Percentiles rank a stretch among this genome's conserved stretches.
Evolutionary conservation across 1,140 invertebrate genomes (phyloP).

Genomic region (Trichonephila clavipes): DNA sequence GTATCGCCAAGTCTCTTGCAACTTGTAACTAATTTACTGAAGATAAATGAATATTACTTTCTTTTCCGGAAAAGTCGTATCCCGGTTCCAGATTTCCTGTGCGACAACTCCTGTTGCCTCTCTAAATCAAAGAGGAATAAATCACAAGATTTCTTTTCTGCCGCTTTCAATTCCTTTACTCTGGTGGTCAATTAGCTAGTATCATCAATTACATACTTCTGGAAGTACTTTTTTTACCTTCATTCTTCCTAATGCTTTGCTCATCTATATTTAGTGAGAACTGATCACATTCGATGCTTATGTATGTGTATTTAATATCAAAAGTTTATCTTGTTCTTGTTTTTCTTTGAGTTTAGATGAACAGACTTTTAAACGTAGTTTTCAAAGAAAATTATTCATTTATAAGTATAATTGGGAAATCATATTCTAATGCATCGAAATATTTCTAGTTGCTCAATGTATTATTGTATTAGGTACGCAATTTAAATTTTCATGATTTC

Average conservation of each 20-base stretch:
- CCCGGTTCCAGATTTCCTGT: background rate
- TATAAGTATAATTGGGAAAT: too few relatives aligned
- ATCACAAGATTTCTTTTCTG: conserved; percentile 24
- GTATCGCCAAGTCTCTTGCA: background rate
- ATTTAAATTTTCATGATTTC: too few relatives aligned
- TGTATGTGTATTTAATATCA: too few relatives aligned
- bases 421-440: too few relatives aligned
- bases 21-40: conserved; percentile 1
- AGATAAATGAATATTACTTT: conserved; percentile 32
- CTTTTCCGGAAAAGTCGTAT: background rate
- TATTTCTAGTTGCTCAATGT: too few relatives aligned
- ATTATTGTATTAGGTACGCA: too few relatives aligned
- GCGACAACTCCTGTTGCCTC: conserved; percentile 24
- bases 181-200: background rate
- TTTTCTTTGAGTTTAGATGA: too few relatives aligned
- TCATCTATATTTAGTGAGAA: background rate
- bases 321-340: too few relatives aligned
- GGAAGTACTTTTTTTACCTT: background rate
- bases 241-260: background rate
- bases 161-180: conserved; percentile 1
- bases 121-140: conserved; percentile 27
- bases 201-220: conserved; percentile 46
- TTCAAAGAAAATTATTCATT: too few relatives aligned
- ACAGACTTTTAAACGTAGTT: too few relatives aligned
- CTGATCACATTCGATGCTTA: background rate